A percentile compares a stretch with the other conserved stretches of the same genome.
These are phyloP conservation scores for Candidula unifasciata DNA, from an alignment of 2,888 invertebrate genomes.

Conservation along the genomic window DNA sequence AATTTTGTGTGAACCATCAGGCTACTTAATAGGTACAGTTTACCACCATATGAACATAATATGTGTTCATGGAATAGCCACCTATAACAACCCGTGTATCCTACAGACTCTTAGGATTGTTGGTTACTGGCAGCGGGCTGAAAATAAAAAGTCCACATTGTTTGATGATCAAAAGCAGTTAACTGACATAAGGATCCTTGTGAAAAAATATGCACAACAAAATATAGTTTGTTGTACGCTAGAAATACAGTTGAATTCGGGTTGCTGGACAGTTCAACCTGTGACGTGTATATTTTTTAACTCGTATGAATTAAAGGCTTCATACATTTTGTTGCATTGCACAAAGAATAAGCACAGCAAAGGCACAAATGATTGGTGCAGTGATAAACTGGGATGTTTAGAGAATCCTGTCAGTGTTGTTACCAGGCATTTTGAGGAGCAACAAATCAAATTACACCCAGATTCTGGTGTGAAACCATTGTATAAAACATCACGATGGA, in stretches of 20 bases:
- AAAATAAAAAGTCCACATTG: background rate
- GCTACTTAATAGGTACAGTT: constrained; percentile 33
- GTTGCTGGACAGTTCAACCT: background rate
- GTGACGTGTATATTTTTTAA: constrained; percentile 36
- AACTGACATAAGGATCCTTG: background rate
- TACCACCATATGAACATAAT: background rate
- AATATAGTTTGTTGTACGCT: background rate
- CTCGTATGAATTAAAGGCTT: constrained; percentile 3
- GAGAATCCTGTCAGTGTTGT: constrained; percentile 4
- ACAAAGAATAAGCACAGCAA: background rate
- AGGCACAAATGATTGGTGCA: background rate
- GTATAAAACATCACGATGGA: background rate
- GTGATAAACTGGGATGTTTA: background rate
- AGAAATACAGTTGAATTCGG: constrained; percentile 7
- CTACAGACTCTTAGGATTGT: background rate
- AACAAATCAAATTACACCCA: background rate
- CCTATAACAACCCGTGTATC: background rate
- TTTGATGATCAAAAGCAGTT: background rate
- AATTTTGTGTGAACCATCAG: constrained; percentile 17
- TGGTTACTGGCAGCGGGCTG: constrained; percentile 1
- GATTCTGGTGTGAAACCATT: constrained; percentile 30
- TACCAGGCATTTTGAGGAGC: background rate
- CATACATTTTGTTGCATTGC: constrained; percentile 17
- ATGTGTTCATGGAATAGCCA: constrained; percentile 35
- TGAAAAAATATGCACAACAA: background rate